phyloP scores from a whole-genome alignment of 2,888 invertebrate genomes.

The Thymelicus acteon region DNA sequence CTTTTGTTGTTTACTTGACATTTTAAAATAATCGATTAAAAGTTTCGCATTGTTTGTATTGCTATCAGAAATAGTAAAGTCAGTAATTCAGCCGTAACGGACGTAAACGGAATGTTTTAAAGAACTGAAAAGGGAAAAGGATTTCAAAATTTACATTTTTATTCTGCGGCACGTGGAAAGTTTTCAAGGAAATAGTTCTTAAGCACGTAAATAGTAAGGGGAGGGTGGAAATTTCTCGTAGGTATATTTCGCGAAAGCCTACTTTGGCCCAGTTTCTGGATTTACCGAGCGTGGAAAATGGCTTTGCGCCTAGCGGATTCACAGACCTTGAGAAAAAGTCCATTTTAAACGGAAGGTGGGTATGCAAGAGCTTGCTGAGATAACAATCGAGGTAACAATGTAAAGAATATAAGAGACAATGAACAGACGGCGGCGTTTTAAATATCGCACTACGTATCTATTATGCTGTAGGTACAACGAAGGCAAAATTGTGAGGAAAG shows the following conservation, averaged over 20 bases:
- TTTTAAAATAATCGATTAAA: neutral
- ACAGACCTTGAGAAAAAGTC: constrained; percentile 63
- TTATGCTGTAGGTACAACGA: too few species aligned
- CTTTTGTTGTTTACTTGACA: too few species aligned
- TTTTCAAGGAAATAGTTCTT: constrained; percentile 72
- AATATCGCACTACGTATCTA: neutral
- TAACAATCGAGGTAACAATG: constrained; percentile 11
- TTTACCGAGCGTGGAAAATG: constrained; percentile 79
- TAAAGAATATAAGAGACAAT: neutral
- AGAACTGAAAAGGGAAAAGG: constrained; percentile 46
- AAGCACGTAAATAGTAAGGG: constrained; percentile 72
- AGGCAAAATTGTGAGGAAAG: too few species aligned
- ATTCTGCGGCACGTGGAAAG: constrained; percentile 62
- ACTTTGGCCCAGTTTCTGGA: constrained; percentile 80
- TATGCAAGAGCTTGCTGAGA: constrained; percentile 15
- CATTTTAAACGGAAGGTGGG: constrained; percentile 41
- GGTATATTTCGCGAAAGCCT: constrained; percentile 75
- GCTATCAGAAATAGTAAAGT: constrained; percentile 6
- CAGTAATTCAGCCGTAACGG: constrained; percentile 29
- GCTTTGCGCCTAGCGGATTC: constrained; percentile 73
- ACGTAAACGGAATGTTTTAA: constrained; percentile 36
- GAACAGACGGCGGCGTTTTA: neutral
- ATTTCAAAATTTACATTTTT: constrained; percentile 65
- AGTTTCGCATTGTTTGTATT: constrained; percentile 12
- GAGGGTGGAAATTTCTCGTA: constrained; percentile 62